Base-by-base conservation (phyloP, 2,888 invertebrate genomes). In the Lepidochitona cinerea region DNA sequence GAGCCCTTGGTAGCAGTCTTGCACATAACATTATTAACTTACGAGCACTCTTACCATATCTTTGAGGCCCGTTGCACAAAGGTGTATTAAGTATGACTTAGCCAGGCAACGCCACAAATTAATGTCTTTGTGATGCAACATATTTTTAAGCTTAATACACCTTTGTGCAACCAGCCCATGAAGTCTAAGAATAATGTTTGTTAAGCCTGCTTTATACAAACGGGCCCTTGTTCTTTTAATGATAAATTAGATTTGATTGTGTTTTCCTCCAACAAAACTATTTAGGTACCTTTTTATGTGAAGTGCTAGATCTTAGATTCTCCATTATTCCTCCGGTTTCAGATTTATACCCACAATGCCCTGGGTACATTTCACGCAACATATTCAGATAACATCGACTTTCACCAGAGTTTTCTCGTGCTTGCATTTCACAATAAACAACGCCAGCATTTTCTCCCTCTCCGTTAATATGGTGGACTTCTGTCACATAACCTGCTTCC, bases 361-460 rank as follows among this genome's bases (percentile, higher is more conserved):
- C 94, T 0, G 96, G 96, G 89, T 97, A 97, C 89, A 96, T 93
- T 1, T 93, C 93, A 78, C 94, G 92, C 29, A 93, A 89, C 88
- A 96, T 90, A 80, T 93, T 93, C 72, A 93, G 90, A 82, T 94
- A 93, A 76, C 94, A 93, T 75, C 94, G 92, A 74, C 94, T 93
- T 87, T 95, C 95, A 4, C 95, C 95, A n/a, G 93, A 93, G 89
- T 96, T 96, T 89, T 96, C 96, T 37, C 93, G 89, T 0, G 95
- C 96, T 91, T 96, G 97, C 95, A 97, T 97, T 92, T 98, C 97
- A 90, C 96, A 96, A 89, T 97, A 97, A n/a, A 97, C 97, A 18
- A 97, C 96, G 26, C 98, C 98, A 14, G 95, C 96, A 92, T 98
- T 95, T 80, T 95, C 94, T 0, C 97, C 97, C 75, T 95, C 94